These are phyloP conservation scores for Drosophila setosimentum DNA, from an alignment of 2,888 invertebrate genomes.

Conservation along the genomic window DNA sequence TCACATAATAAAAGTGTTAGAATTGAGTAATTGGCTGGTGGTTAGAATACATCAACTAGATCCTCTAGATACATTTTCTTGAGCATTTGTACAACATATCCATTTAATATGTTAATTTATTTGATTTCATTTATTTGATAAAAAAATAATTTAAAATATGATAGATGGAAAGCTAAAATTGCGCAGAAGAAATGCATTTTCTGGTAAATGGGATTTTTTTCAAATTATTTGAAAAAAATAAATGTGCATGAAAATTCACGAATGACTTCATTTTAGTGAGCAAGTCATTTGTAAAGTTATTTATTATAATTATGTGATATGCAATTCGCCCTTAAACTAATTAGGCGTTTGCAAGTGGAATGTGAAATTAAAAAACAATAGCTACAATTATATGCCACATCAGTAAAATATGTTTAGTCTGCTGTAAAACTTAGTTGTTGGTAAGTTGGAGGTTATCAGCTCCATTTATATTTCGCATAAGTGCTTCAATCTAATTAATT, in stretches of 20 bases:
- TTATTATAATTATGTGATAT: not conserved
- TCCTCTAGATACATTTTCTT: too few species aligned
- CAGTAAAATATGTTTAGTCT: conserved; percentile 10
- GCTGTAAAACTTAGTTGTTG: conserved; percentile 15
- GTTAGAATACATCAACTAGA: too few species aligned
- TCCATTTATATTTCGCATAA: conserved; percentile 17
- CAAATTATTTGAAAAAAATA: not conserved
- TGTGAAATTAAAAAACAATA: not conserved
- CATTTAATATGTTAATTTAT: not conserved
- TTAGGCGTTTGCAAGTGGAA: not conserved
- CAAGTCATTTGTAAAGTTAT: not conserved
- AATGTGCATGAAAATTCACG: not conserved
- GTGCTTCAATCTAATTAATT: conserved; percentile 43
- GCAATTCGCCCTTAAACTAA: not conserved
- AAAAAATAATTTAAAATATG: too few species aligned
- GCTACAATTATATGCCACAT: not conserved
- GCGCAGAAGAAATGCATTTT: not conserved
- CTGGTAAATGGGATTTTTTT: not conserved
- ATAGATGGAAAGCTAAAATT: not conserved
- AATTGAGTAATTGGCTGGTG: too few species aligned
- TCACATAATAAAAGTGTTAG: too few species aligned
- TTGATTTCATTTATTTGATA: too few species aligned
- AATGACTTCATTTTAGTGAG: not conserved
- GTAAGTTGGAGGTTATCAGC: conserved; percentile 37
- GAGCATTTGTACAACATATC: too few species aligned